Base-by-base conservation (phyloP, 2,888 invertebrate genomes). In the Trissolcus brochymenae region DNA sequence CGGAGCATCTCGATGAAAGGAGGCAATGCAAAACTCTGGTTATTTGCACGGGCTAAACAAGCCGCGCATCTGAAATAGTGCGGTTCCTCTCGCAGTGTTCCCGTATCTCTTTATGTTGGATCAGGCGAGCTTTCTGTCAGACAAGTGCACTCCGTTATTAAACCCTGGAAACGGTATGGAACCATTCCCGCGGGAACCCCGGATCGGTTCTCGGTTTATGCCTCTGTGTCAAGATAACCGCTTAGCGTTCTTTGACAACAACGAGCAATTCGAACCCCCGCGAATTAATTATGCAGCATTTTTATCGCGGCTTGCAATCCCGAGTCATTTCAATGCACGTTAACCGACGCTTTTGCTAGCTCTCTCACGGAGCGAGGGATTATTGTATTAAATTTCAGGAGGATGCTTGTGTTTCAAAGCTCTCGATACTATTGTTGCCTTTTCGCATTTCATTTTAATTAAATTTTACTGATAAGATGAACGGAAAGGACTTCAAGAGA, bases 31-130 rank as follows among this genome's bases (percentile, higher is more conserved):
- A 29, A 73, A 70, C 77, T 72, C 65, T 61, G 72, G 68, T 77
- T 84, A 82, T 85, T 84, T 85, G 82, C 81, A 62, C 61, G 25
- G 13, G 57, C 79, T 82, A 84, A 83, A 84, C 80, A 82, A 61
- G 66, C 70, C 72, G 64, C 56, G 75, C 79, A 73, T 72, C 76
- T 81, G 76, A 77, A 80, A 78, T 76, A 60, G 72, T 64, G 74
- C 80, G 62, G 79, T 78, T 81, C 62, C 65, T 71, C 73, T 51
- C 68, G 46, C 41, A 50, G 68, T 71, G 16, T 67, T 72, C 78
- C 67, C 68, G 62, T 80, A 70, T 66, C 59, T 76, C 70, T 60
- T 65, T 67, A 64, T 54, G 65, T 54, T 50, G 43, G 43, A 64
- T 77, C 79, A 74, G 68, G 72, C 35, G 76, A n/a, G n/a, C 80